Percentiles rank a stretch among this genome's conserved stretches.
Conservation (phyloP, 2,113 vertebrate genomes). For the Calcarius ornatus region DNA sequence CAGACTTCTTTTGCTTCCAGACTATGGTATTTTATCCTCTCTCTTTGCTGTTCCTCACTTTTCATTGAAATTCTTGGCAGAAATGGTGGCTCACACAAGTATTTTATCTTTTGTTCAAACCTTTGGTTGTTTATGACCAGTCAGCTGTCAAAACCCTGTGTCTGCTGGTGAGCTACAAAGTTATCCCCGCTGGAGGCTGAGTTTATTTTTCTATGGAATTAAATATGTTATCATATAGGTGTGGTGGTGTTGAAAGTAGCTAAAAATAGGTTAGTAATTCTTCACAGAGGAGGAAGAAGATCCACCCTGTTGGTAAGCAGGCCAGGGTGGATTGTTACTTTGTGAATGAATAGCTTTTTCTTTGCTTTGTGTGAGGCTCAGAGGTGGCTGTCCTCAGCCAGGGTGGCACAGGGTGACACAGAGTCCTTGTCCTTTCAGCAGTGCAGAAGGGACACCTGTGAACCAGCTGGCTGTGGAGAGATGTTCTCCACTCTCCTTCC, state of each 20-base stretch:
- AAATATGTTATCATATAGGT: background rate
- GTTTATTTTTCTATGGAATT: background rate
- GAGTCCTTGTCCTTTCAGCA: fast-evolving
- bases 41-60: background rate
- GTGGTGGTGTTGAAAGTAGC: background rate
- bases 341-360: background rate
- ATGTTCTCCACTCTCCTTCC: background rate
- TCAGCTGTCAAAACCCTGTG: background rate
- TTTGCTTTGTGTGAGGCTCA: background rate
- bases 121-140: background rate
- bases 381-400: background rate
- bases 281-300: background rate
- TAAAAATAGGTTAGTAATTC: background rate
- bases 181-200: background rate
- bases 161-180: background rate
- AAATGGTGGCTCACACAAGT: background rate
- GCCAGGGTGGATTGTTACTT: background rate
- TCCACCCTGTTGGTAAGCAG: background rate
- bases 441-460: background rate
- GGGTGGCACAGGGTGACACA: background rate
- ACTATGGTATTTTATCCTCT: background rate
- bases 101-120: background rate
- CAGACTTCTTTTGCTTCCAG: background rate
- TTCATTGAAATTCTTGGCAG: background rate
- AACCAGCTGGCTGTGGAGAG: background rate